Conservation (phyloP, 1,140 invertebrate genomes). For the Caenorhabditis latens region DNA sequence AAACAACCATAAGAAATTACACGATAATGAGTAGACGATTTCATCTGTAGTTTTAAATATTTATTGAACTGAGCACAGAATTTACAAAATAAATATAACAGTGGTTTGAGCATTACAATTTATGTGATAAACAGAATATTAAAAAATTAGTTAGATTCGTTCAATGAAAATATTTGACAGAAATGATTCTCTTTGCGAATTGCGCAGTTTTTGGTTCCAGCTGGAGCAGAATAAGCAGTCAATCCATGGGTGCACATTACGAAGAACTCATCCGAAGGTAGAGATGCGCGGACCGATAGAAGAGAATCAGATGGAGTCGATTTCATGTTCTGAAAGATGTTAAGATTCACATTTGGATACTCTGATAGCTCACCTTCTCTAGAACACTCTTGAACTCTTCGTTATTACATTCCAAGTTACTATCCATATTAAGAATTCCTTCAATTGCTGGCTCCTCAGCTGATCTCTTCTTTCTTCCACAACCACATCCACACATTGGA, state of each 20-base stretch:
- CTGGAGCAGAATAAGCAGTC: slow-evolving; percentile 13
- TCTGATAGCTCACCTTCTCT: not conserved
- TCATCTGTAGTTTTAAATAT: not conserved
- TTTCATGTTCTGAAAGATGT: slow-evolving; percentile 20
- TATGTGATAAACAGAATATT: not conserved
- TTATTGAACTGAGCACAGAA: not conserved
- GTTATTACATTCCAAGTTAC: not conserved
- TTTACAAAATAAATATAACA: slow-evolving; percentile 4
- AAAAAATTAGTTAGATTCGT: slow-evolving; percentile 6
- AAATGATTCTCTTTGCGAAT: slow-evolving; percentile 37
- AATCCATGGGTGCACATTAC: slow-evolving; percentile 23
- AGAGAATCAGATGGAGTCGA: slow-evolving; percentile 15
- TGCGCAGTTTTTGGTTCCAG: slow-evolving; percentile 16
- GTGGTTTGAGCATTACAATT: not conserved
- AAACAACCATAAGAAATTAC: not conserved
- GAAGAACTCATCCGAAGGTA: slow-evolving; percentile 2
- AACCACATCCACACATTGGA: slow-evolving; percentile 23
- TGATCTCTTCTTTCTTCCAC: slow-evolving; percentile 22
- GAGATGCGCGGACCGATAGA: not conserved
- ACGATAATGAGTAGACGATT: not conserved
- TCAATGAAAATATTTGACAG: slow-evolving; percentile 39
- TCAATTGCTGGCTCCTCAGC: not conserved
- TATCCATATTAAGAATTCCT: slow-evolving; percentile 44
- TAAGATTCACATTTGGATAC: not conserved
- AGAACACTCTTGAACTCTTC: not conserved